Evolutionary conservation across 2,113 vertebrate species (phyloP).

Genomic region (Empidonax traillii): DNA sequence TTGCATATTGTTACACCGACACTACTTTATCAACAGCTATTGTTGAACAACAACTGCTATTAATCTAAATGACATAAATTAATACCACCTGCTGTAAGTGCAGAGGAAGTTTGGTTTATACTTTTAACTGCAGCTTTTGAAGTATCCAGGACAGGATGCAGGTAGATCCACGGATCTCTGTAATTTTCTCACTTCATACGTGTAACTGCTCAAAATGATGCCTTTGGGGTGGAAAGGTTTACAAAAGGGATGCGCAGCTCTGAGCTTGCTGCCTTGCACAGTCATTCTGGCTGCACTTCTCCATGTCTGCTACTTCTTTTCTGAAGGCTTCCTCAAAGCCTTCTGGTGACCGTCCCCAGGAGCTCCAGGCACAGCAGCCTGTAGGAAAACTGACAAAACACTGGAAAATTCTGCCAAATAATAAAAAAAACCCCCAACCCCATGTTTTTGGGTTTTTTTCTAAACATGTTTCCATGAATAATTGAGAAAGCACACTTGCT

Average conservation of each 20-base stretch:
- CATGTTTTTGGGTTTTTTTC: too few species aligned
- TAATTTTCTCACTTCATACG: background rate
- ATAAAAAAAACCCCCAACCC: background rate
- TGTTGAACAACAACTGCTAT: slow-evolving; percentile 13
- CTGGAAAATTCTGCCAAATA: slow-evolving; percentile 31
- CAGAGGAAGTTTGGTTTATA: slow-evolving; percentile 18
- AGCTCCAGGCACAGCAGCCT: background rate
- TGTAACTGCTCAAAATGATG: background rate
- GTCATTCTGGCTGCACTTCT: background rate
- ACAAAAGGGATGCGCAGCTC: background rate
- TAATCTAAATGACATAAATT: slow-evolving; percentile 50
- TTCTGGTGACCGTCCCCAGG: slow-evolving; percentile 4
- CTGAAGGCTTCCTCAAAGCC: slow-evolving; percentile 25
- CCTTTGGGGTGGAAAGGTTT: background rate
- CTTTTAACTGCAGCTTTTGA: slow-evolving; percentile 20
- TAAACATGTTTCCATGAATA: slow-evolving; percentile 27
- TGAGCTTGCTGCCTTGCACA: background rate
- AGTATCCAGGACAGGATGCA: background rate
- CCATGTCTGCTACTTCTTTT: background rate
- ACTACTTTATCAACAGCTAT: slow-evolving; percentile 37
- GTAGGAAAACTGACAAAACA: background rate
- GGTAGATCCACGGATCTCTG: background rate
- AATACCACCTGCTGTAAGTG: slow-evolving; percentile 41
- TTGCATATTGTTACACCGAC: background rate
- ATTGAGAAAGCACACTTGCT: slow-evolving; percentile 9